Conservation (phyloP, 1,140 invertebrate species). For the Trichogramma pretiosum region DNA sequence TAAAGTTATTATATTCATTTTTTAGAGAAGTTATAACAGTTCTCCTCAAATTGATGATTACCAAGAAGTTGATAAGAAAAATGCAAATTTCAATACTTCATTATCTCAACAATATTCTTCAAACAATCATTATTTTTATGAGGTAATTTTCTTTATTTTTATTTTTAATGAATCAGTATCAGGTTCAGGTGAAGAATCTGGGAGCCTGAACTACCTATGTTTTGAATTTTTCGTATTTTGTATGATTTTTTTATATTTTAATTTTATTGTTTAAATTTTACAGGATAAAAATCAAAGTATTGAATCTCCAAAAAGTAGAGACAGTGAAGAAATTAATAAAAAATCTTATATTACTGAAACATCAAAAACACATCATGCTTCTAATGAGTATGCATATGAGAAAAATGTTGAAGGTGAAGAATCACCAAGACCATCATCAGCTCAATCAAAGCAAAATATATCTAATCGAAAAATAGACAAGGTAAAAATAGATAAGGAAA, state of each 20-base stretch:
- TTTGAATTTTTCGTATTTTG: slow-evolving; percentile 14
- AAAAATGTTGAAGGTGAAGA: slow-evolving; percentile 32
- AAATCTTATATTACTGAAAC: slow-evolving; percentile 27
- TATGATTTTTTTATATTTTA: not conserved
- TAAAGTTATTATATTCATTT: slow-evolving; percentile 17
- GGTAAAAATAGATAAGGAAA: no score
- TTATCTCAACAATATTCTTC: slow-evolving; percentile 36
- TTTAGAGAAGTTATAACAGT: slow-evolving; percentile 38
- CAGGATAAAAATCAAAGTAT: not conserved
- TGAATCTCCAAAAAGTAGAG: no score
- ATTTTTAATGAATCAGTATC: no score
- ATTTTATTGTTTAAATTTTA: slow-evolving; percentile 5
- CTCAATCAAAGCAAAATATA: slow-evolving; percentile 21
- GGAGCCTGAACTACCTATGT: slow-evolving; percentile 28
- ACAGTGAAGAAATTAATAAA: slow-evolving; percentile 27
- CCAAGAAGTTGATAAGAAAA: slow-evolving; percentile 41
- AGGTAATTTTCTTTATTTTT: slow-evolving; percentile 33
- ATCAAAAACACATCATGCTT: slow-evolving; percentile 31
- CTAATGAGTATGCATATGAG: slow-evolving; percentile 30
- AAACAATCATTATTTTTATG: slow-evolving; percentile 39
- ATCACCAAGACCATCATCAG: slow-evolving; percentile 17
- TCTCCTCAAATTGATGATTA: slow-evolving; percentile 32
- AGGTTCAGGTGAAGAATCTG: no score
- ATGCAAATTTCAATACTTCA: slow-evolving; percentile 42
- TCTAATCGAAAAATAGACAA: slow-evolving; percentile 27